These are phyloP conservation scores for Norana najaformis DNA, from an alignment of 2,888 invertebrate species.

Conservation along the genomic window DNA sequence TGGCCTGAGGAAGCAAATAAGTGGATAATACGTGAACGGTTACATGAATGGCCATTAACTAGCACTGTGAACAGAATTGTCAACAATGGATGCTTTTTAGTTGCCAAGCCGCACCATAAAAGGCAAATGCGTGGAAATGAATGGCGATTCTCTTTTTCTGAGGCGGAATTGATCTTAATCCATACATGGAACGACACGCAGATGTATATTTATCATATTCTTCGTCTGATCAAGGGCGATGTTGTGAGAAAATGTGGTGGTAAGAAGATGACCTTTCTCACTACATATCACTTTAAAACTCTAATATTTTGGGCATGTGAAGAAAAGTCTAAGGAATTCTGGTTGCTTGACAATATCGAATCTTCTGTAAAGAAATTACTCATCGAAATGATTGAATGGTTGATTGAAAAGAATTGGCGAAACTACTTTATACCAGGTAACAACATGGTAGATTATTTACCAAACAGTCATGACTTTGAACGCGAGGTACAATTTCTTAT, in stretches of 20 bases:
- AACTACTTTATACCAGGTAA: conserved; percentile 23
- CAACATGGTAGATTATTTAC: conserved; percentile 22
- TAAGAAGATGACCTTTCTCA: background rate
- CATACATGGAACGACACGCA: background rate
- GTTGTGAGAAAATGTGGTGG: background rate
- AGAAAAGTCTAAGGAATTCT: conserved; percentile 1
- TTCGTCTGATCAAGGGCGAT: background rate
- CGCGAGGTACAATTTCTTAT: background rate
- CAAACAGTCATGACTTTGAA: background rate
- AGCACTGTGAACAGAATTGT: background rate
- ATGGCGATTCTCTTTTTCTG: conserved; percentile 27
- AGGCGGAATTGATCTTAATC: conserved; percentile 26
- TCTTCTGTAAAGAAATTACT: background rate
- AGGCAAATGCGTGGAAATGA: background rate
- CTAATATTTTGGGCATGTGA: conserved; percentile 28
- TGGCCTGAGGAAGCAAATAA: conserved; percentile 28
- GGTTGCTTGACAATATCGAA: background rate
- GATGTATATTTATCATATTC: background rate
- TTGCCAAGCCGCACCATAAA: background rate
- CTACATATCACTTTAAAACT: conserved; percentile 28
- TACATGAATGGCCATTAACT: background rate
- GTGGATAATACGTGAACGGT: background rate
- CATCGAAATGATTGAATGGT: background rate
- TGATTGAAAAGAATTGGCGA: background rate
- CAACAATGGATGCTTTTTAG: conserved; percentile 6